Percentiles rank a stretch among this genome's conserved stretches.
Conservation (phyloP, 2,113 vertebrate genomes). For the Orcinus orca region DNA sequence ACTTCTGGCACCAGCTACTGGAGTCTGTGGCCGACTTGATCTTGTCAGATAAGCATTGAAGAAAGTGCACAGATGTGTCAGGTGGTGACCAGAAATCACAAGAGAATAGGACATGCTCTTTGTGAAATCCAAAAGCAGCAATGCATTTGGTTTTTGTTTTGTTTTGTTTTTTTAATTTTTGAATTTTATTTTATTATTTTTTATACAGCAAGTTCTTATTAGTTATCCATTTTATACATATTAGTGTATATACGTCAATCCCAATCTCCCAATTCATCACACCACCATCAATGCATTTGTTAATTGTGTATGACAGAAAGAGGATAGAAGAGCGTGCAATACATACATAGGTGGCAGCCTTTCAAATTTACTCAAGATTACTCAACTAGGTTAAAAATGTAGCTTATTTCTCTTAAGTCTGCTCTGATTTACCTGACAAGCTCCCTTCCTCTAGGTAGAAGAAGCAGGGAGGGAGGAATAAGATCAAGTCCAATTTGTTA, state of each 20-base stretch:
- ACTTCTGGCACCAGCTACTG: background rate
- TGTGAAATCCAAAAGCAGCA: background rate
- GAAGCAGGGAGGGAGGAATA: background rate
- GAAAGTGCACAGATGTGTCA: background rate
- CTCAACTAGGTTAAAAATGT: background rate
- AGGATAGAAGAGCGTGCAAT: background rate
- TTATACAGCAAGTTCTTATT: too few relatives aligned
- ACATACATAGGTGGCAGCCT: background rate
- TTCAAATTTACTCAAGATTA: background rate
- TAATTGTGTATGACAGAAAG: background rate
- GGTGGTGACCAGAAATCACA: background rate
- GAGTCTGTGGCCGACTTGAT: background rate
- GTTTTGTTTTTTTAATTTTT: too few relatives aligned
- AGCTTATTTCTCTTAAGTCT: background rate
- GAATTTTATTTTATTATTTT: too few relatives aligned
- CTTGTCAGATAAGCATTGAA: background rate
- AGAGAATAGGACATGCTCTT: background rate
- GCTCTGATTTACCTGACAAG: background rate
- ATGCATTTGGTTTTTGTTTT: background rate
- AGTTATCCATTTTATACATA: too few relatives aligned
- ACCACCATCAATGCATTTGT: background rate
- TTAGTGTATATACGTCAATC: too few relatives aligned
- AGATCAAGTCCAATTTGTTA: constrained; percentile 20
- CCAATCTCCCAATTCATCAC: too few relatives aligned
- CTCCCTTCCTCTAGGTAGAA: background rate